These are phyloP conservation scores for Lophotriccus pileatus DNA, from an alignment of 2,797 vertebrate genomes.

Conservation along the genomic window DNA sequence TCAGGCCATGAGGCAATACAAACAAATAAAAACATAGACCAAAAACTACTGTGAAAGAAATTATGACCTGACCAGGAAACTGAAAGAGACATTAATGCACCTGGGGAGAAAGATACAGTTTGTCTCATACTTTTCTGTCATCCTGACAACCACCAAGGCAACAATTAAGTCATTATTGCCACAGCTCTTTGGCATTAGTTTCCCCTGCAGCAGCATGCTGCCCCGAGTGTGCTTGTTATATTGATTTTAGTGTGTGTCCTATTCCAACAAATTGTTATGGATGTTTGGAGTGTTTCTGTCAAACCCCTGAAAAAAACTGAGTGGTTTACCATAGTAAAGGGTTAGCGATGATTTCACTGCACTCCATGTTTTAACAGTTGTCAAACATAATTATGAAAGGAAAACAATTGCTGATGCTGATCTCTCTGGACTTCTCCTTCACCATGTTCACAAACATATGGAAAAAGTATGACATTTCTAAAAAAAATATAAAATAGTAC, in stretches of 20 bases:
- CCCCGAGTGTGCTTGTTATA: background rate
- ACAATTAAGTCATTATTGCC: background rate
- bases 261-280: constrained; percentile 1
- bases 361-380: background rate
- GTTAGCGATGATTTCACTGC: constrained; percentile 1
- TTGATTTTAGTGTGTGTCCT: background rate
- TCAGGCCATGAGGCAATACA: background rate
- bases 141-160: background rate
- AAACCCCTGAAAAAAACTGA: constrained; percentile 25
- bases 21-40: background rate
- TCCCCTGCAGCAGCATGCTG: background rate
- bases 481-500: background rate
- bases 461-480: background rate
- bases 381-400: constrained; percentile 17
- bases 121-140: background rate
- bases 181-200: background rate
- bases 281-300: background rate
- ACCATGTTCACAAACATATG: background rate
- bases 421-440: background rate
- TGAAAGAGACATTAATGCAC: background rate
- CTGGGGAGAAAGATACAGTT: background rate
- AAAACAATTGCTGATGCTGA: background rate
- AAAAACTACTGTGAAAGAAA: background rate
- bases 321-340: constrained; percentile 3
- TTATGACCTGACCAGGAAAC: background rate